Base-by-base conservation (phyloP, 1,140 invertebrate species). In the Scylla paramamosain region DNA sequence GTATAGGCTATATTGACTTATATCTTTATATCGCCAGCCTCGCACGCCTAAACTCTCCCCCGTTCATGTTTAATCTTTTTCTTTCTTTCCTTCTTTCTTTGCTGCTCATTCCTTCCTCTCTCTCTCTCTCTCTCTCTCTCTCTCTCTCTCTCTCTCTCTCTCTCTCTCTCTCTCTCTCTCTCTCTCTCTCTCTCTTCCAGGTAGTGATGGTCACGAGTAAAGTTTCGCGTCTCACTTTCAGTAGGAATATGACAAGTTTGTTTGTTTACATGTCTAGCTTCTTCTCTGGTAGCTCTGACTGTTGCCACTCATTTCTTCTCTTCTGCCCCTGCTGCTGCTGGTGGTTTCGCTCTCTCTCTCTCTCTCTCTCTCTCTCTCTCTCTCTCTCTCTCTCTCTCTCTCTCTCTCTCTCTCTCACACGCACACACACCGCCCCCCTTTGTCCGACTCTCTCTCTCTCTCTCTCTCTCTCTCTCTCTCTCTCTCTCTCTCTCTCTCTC, bases 321-420 rank as follows among this genome's bases (percentile, higher is more conserved):
- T 77, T n/a, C 67, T 77, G 20, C n/a, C 20, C n/a, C 16, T 77
- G 6, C 10, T 39, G 39, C 1, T 39, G 1, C 1, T 39, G 39
- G 39, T 39, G 39, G 39, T 59, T 59, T 77, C 8, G 2, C 20
- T 77, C 6, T 77, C 88, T 90, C 88, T 52, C 31, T 52, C 88
- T 90, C 88, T 29, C 28, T 52, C 39, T 48, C 86, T 46, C 86
- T 46, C 86, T 46, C 31, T 48, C 87, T 46, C 46, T 89, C 87
- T 89, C 32, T 89, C 87, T 46, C 87, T 48, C 87, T 89, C 46
- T n/a, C 87, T 48, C 87, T 39, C 31, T 48, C 87, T 39, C 28
- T 77, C 87, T 12, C 31, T n/a, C 31, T 7, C 87, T 31, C 59
- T 20, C 59, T 20, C 59, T 20, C 59, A 14, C 59, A 67, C 59